Conservation (phyloP, 1,140 invertebrate species). For the Mercenaria mercenaria region DNA sequence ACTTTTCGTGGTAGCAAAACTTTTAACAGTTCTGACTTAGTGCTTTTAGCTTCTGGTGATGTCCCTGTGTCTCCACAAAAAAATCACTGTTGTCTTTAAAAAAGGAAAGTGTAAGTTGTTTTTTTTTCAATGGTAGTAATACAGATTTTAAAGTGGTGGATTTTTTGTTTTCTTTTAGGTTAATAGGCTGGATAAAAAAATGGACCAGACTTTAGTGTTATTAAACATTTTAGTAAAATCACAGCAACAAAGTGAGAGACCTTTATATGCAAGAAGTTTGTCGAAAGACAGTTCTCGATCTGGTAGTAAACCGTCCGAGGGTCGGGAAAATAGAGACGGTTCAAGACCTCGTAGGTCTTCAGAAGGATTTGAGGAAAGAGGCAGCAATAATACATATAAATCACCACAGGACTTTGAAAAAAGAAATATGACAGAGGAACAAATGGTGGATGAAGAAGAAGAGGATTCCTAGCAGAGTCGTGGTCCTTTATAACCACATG, state of each 20-base stretch:
- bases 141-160: too few species aligned
- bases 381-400: not conserved
- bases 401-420: not conserved
- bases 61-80: too few species aligned
- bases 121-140: too few species aligned
- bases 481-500: not conserved
- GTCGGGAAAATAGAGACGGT: not conserved
- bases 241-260: not conserved
- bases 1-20: too few species aligned
- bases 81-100: too few species aligned
- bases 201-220: conserved; percentile 90
- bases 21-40: too few species aligned
- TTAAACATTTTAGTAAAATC: conserved; percentile 88
- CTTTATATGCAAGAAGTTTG: conserved; percentile 2
- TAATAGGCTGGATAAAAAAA: conserved; percentile 90
- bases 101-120: too few species aligned
- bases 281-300: not conserved
- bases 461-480: conserved; percentile 14
- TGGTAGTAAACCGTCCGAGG: not conserved
- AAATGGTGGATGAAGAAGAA: not conserved
- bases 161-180: conserved; percentile 86
- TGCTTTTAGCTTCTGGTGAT: too few species aligned
- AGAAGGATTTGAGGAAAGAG: not conserved
- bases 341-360: not conserved
- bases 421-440: not conserved